phyloP scores from a whole-genome alignment of 2,888 invertebrate genomes.

The Phania funesta region DNA sequence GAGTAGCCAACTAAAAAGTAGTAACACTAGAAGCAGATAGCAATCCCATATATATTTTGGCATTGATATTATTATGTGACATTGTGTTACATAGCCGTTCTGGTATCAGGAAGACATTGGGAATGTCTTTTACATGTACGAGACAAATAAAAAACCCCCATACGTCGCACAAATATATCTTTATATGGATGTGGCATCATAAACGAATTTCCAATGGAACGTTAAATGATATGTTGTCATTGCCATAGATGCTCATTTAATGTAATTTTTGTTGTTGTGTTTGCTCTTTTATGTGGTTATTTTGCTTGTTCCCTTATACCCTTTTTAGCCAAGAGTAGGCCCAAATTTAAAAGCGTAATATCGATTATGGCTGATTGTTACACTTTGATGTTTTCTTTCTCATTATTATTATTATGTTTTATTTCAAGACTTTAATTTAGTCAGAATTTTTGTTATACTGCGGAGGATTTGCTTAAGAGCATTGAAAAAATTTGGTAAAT shows the following conservation, averaged over 20 bases:
- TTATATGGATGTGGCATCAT: constrained; percentile 72
- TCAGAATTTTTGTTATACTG: neutral
- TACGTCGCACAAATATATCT: constrained; percentile 63
- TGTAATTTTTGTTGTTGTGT: constrained; percentile 8
- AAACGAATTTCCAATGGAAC: constrained; percentile 78
- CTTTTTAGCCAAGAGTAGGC: constrained; percentile 48
- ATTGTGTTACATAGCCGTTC: constrained; percentile 50
- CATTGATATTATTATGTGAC: constrained; percentile 61
- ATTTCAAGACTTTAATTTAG: constrained; percentile 37
- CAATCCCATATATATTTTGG: constrained; percentile 52
- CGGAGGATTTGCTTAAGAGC: neutral
- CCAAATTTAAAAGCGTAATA: constrained; percentile 52
- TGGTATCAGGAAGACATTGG: constrained; percentile 46
- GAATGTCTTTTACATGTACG: constrained; percentile 41
- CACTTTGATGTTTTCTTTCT: constrained; percentile 47
- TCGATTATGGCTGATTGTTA: constrained; percentile 62
- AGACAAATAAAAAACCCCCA: constrained; percentile 14
- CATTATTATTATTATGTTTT: constrained; percentile 32
- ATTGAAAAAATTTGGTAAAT: too few relatives aligned
- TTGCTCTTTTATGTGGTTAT: neutral
- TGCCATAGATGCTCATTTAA: constrained; percentile 51
- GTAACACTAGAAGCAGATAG: constrained; percentile 31
- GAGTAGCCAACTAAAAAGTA: neutral
- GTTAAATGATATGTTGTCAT: constrained; percentile 74
- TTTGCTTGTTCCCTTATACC: constrained; percentile 33